Base-by-base conservation (phyloP, 2,797 vertebrate species). In the Platalea minor region DNA sequence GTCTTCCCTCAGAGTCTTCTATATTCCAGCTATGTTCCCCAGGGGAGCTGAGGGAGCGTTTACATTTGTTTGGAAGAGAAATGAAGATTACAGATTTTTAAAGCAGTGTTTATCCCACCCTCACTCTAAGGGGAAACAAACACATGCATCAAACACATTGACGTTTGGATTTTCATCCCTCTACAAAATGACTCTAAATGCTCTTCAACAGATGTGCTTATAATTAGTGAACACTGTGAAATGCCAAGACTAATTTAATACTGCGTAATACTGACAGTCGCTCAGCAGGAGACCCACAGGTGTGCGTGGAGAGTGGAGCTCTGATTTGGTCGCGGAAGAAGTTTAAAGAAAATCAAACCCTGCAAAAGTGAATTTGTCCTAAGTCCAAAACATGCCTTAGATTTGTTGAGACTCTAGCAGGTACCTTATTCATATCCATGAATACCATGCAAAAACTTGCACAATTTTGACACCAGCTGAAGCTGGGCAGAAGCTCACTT, bases 141-240 rank as follows among this genome's bases (percentile, higher is more conserved):
- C 57, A 73, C 43, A 84, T 78, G 54, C 57, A 89, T 67, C 59
- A 63, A 95, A 82, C 76, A 73, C 15, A 8, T 26, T 61, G 64
- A 94, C 5, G 0, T 33, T 70, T 6, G 2, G 45, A 83, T 84
- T 93, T 94, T 91, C 53, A 46, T 88, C 78, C 81, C 39, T 59
- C 82, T 77, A 25, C 61, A 81, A 57, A 81, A 89, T 57, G 18
- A 33, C 57, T 91, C 26, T 59, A 45, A 37, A 59, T 91, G 82
- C 73, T 84, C 73, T 77, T 92, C 67, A 92, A 37, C 94, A 92
- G 92, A 95, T 97, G 92, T 89, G 82, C 67, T 90, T 92, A 73
- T 67, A 95, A 95, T 95, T 67, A 92, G 59, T 35, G 79, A 95
- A 81, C 69, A 15, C 51, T 37, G 28, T 50, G 76, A 92, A 92